Conservation (phyloP, 2,113 vertebrate species). For the Pteruthius melanotis region DNA sequence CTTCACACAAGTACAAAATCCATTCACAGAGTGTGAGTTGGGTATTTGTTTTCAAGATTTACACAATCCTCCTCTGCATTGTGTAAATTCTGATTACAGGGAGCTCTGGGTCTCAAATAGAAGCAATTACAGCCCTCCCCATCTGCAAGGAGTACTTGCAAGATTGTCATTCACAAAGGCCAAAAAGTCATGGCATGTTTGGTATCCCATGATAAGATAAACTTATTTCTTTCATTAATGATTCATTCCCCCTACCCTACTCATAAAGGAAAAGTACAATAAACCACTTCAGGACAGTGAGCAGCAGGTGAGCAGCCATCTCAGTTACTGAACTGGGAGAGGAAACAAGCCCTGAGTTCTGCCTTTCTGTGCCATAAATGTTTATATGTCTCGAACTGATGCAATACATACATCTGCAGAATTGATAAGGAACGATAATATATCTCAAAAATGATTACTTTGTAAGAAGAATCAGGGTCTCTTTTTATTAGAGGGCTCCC, state of each 20-base stretch:
- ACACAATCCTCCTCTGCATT: not conserved
- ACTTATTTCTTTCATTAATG: not conserved
- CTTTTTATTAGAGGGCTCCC: not conserved
- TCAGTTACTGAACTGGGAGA: not conserved
- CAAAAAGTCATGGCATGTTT: not conserved
- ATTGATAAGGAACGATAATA: not conserved
- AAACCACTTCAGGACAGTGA: not conserved
- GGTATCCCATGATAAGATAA: not conserved
- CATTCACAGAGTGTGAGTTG: not conserved
- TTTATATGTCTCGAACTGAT: not conserved
- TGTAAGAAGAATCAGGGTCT: not conserved
- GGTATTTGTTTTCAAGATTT: not conserved
- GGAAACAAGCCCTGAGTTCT: not conserved
- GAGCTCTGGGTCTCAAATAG: not conserved
- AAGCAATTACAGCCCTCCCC: not conserved
- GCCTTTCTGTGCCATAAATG: not conserved
- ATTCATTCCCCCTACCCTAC: not conserved
- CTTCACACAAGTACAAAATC: not conserved
- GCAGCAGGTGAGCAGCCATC: not conserved
- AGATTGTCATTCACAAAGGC: not conserved
- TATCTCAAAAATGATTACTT: not conserved
- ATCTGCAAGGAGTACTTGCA: not conserved
- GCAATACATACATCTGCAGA: not conserved
- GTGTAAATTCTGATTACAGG: not conserved
- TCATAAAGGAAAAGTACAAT: not conserved